Base-by-base conservation (phyloP, 2,797 vertebrate genomes). In the Chromobotia macracanthus region DNA sequence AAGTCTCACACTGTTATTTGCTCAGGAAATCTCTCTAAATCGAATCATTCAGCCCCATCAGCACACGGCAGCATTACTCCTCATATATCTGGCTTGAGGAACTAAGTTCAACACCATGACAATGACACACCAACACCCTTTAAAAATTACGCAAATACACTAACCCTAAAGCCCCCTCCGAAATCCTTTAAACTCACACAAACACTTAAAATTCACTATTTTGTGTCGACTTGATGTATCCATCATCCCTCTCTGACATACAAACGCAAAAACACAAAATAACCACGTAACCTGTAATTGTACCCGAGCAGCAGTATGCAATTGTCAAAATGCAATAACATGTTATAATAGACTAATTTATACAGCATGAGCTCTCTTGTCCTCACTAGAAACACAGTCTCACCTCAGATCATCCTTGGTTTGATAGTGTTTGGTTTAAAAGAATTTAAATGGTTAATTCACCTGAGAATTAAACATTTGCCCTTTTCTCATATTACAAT, bases 21-120 rank as follows among this genome's bases (percentile, higher is more conserved):
- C 35, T 46, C 50, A 67, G 35, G 44, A 67, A 56, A 56, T 51
- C 51, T 56, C 50, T 76, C 63, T 0, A 65, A 75, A 66, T 67
- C 18, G 31, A 56, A 66, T 56, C 63, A 69, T 51, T 50, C n/a
- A 75, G 23, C 50, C 66, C 68, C 38, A 69, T 58, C 81, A 82
- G 58, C 82, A 64, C 66, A 68, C 38, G 66, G 53, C 81, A 82
- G 58, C 82, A 61, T 64, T 56, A 61, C 31, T 58, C 21, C 51
- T 70, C 19, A 71, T 73, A 63, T 41, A 77, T 84, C 87, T 82
- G 87, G 83, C 82, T 90, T 7, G 0, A 41, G 87, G 89, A 75
- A 65, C 86, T 67, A 74, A 31, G 25, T 28, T 85, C 13, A 38
- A 63, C 38, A 80, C 82, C 74, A 48, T 64, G 25, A 11, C 55